These are phyloP conservation scores for Rhadina sibilatrix DNA, from an alignment of 2,113 vertebrate species.

Conservation along the genomic window DNA sequence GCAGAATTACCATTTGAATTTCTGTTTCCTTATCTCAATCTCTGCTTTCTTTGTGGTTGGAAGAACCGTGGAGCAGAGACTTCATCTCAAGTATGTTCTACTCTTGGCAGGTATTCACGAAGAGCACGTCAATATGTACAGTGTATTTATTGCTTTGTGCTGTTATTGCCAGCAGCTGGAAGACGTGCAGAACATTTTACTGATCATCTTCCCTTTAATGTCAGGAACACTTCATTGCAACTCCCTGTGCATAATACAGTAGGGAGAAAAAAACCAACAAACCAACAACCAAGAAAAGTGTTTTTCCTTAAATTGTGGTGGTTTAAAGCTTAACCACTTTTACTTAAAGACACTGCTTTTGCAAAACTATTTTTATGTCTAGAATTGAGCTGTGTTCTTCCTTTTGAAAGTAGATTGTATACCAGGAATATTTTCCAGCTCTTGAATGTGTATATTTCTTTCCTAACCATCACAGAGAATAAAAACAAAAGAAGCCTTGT, in stretches of 20 bases:
- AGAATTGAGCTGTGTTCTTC: neutral
- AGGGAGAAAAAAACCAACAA: neutral
- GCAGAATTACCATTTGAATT: neutral
- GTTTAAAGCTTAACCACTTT: neutral
- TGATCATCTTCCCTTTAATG: neutral
- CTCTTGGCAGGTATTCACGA: neutral
- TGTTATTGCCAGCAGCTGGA: neutral
- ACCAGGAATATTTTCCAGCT: neutral
- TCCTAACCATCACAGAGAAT: conserved; percentile 32
- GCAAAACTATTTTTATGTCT: neutral
- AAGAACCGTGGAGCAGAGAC: neutral
- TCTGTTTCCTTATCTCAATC: neutral
- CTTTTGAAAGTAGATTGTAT: neutral
- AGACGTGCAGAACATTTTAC: neutral
- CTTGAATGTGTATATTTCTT: neutral
- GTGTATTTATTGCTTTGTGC: neutral
- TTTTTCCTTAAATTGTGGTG: neutral
- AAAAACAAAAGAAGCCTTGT: neutral
- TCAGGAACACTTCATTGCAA: neutral
- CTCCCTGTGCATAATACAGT: neutral
- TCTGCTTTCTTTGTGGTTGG: neutral
- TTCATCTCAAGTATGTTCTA: neutral
- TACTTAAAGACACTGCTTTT: neutral
- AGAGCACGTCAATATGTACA: neutral
- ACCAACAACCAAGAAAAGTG: neutral